These are phyloP conservation scores for Rhabdophis nuchalis DNA, from an alignment of 2,797 vertebrate genomes.

Conservation along the genomic window DNA sequence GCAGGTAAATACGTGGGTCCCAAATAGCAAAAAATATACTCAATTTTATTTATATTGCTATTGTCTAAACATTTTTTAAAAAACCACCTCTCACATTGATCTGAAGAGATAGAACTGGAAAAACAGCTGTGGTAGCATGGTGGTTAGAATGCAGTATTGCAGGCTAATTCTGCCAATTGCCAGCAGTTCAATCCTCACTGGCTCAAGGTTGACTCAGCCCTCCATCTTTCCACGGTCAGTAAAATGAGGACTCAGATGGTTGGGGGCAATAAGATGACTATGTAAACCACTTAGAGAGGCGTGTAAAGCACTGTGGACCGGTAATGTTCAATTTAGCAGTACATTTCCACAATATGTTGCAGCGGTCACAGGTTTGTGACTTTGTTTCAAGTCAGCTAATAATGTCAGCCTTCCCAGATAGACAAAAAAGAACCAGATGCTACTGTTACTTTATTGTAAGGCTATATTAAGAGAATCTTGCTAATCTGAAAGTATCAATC, in stretches of 20 bases:
- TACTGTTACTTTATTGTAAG: not conserved
- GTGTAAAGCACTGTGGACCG: not conserved
- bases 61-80: not conserved
- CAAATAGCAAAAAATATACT: not conserved
- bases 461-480: not conserved
- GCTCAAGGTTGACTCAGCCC: not conserved
- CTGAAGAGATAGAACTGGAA: not conserved
- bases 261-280: not conserved
- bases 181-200: not conserved
- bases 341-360: not conserved
- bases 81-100: not conserved
- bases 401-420: not conserved
- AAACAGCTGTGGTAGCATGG: not conserved
- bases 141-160: not conserved
- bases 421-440: not conserved
- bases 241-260: not conserved
- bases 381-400: not conserved
- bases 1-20: constrained; percentile 78
- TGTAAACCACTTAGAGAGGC: not conserved
- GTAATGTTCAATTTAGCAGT: not conserved
- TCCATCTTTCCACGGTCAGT: not conserved
- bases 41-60: not conserved
- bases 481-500: not conserved
- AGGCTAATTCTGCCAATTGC: not conserved
- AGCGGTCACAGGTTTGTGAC: not conserved